phyloP scores from a whole-genome alignment of 2,113 vertebrate species.

The Zapus hudsonius region DNA sequence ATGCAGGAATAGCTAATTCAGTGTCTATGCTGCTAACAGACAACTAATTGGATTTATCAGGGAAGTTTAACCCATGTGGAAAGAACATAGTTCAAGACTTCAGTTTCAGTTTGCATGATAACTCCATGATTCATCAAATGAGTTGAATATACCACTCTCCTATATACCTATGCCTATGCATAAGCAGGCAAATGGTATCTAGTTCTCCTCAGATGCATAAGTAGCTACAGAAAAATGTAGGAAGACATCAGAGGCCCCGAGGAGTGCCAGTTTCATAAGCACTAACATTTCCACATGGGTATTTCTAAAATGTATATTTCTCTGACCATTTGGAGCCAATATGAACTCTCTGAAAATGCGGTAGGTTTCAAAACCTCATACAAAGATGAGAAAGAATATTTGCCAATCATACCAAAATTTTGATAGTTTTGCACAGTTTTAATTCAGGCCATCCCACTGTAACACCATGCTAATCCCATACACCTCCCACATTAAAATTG shows the following conservation, averaged over 20 bases:
- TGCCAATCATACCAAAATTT: constrained; percentile 40
- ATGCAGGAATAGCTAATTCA: neutral
- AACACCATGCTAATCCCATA: constrained; percentile 69
- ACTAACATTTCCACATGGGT: constrained; percentile 37
- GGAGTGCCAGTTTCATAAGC: constrained; percentile 7
- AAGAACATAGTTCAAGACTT: neutral
- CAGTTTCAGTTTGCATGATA: neutral
- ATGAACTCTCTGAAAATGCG: constrained; percentile 39
- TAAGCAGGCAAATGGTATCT: constrained; percentile 40
- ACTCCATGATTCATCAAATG: no score
- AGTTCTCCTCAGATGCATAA: constrained; percentile 25
- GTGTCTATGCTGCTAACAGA: neutral
- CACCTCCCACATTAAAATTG: constrained; percentile 49
- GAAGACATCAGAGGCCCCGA: constrained; percentile 34
- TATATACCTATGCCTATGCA: neutral
- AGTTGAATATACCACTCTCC: constrained; percentile 10
- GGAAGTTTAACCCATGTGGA: neutral
- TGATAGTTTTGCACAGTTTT: constrained; percentile 52
- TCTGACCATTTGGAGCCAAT: constrained; percentile 62
- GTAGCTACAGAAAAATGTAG: neutral
- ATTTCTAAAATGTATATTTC: constrained; percentile 59
- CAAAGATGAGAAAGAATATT: constrained; percentile 54
- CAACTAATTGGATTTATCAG: neutral
- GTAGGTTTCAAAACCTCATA: constrained; percentile 56
- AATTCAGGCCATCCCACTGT: constrained; percentile 51